phyloP scores from a whole-genome alignment of 2,888 invertebrate genomes.

The Blastobasis lacticolella region DNA sequence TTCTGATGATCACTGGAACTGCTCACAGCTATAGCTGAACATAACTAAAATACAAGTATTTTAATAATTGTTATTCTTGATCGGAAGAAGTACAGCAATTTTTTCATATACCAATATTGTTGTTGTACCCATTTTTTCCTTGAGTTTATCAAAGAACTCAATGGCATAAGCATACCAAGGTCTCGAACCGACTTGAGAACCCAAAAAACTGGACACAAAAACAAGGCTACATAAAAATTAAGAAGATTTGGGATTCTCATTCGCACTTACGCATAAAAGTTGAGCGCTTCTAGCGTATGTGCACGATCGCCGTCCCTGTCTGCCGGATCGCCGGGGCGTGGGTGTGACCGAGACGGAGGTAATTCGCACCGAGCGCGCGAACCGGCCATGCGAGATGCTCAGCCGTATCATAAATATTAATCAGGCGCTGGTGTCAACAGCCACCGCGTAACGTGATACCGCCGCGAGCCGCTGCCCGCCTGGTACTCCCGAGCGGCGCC shows the following conservation, averaged over 20 bases:
- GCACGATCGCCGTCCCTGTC: constrained; percentile 41
- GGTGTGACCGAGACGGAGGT: constrained; percentile 52
- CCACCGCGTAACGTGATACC: constrained; percentile 74
- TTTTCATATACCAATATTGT: no score
- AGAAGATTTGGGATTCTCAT: constrained; percentile 67
- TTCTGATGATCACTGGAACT: constrained; percentile 22
- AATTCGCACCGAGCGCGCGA: constrained; percentile 63
- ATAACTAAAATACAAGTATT: no score
- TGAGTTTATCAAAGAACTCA: constrained; percentile 21
- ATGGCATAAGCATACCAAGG: constrained; percentile 23
- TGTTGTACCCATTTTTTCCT: no score
- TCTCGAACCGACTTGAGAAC: constrained; percentile 26
- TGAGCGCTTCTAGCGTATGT: constrained; percentile 52
- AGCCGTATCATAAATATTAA: constrained; percentile 74
- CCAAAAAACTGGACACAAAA: constrained; percentile 36
- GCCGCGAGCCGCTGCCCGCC: constrained; percentile 62
- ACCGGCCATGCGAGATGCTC: constrained; percentile 74
- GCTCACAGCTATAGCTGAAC: no score
- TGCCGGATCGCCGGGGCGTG: constrained; percentile 22
- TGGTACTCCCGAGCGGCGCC: constrained; percentile 53
- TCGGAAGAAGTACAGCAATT: no score
- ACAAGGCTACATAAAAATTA: constrained; percentile 49
- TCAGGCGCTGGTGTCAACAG: constrained; percentile 75
- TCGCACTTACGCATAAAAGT: constrained; percentile 66
- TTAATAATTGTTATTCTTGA: no score